Evolutionary conservation across 2,797 vertebrate genomes (phyloP), one percentile per base, ranked within the genome.

Genomic region (Danio jaintianensis): DNA sequence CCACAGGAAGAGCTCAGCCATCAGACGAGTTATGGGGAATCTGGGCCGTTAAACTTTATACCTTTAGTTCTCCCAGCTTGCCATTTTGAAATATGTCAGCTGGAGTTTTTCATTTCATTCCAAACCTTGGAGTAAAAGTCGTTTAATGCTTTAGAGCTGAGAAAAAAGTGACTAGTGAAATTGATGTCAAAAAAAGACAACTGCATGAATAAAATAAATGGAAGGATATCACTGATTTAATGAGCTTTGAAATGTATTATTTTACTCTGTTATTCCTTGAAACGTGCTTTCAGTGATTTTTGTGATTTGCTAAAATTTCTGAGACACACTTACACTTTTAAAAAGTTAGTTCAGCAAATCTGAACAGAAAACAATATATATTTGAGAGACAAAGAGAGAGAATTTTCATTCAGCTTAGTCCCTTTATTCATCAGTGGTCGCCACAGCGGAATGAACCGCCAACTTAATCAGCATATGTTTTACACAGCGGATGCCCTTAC

Each of bases 171-270:
- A 75, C 55, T 75, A 58, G 50, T 59, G 47, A 58, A 63, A 79
- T n/a, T 7, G 18, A 83, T 59, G 56, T 29, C 52, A 29, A 9
- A 50, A 59, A 67, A n/a, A 68, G 47, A 78, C 56, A 73, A 45
- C 55, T 62, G 9, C 6, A 50, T 75, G 64, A 76, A 48, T 42
- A 56, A n/a, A 50, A 77, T 67, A 83, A 80, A 78, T 74, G 58
- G n/a, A 45, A 61, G n/a, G 38, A 42, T 70, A 71, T 78, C 40
- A 48, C 43, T 55, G 16, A 67, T 36, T 69, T 64, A 56, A 76
- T 55, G 59, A 53, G 7, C 18, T 77, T 50, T 38, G 52, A 10
- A 52, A 42, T 38, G 20, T 22, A 18, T 82, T 38, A 50, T 58
- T 20, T 53, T 78, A 16, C 18, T 20, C 16, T 63, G 10, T 43